phyloP scores from a whole-genome alignment of 1,140 invertebrate species.

The Tetramorium alpestre region DNA sequence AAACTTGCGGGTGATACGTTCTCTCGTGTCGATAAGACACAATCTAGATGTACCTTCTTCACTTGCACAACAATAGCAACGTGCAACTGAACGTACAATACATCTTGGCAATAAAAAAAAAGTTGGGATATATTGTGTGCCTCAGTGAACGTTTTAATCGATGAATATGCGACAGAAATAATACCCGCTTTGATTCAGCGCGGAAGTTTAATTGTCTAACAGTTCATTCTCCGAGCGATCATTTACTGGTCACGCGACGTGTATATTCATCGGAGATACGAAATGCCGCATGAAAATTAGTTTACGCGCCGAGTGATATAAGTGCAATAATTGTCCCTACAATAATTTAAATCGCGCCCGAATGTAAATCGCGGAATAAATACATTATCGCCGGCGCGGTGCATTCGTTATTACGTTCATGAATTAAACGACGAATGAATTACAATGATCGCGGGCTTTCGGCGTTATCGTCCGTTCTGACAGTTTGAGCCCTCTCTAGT shows the following conservation, averaged over 20 bases:
- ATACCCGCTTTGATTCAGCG: background rate
- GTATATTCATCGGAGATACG: conserved; percentile 23
- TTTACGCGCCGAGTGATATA: conserved; percentile 49
- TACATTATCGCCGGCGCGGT: conserved; percentile 46
- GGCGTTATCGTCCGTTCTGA: conserved; percentile 25
- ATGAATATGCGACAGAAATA: background rate
- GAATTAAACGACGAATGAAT: conserved; percentile 57
- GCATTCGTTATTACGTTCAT: conserved; percentile 61
- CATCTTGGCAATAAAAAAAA: too few relatives aligned
- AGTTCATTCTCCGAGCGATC: conserved; percentile 12
- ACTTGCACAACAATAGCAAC: background rate
- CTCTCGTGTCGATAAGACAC: background rate
- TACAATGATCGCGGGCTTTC: conserved; percentile 26
- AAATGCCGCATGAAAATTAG: conserved; percentile 34
- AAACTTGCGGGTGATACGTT: conserved; percentile 28
- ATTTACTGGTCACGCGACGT: conserved; percentile 30
- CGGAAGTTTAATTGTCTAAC: background rate
- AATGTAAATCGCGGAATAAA: conserved; percentile 55
- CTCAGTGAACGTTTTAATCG: background rate
- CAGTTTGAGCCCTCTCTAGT: background rate
- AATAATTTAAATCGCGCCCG: conserved; percentile 51
- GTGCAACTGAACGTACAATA: background rate
- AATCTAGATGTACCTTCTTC: background rate
- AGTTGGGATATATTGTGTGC: background rate
- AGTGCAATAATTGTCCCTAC: conserved; percentile 57